A percentile compares a stretch with the other conserved stretches of the same genome.
phyloP scores from a whole-genome alignment of 2,797 vertebrate genomes.

The Sphenodon punctatus region DNA sequence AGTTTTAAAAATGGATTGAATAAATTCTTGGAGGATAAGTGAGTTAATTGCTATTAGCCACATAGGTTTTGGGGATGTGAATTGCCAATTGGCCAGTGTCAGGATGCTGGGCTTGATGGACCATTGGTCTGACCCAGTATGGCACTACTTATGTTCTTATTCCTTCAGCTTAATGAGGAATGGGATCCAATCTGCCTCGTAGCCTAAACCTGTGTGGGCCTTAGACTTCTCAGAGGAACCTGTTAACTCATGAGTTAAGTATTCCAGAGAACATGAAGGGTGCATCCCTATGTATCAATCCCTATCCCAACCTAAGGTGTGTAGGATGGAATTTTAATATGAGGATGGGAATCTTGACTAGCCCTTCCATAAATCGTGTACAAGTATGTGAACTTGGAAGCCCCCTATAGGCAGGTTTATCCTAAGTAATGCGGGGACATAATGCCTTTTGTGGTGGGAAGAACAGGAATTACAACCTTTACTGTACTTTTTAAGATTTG shows the following conservation, averaged over 20 bases:
- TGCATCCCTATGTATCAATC: not conserved
- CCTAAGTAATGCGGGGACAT: not conserved
- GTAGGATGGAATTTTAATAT: not conserved
- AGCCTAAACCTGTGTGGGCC: no score
- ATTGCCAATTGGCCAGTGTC: no score
- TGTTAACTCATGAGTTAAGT: not conserved
- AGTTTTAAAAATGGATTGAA: no score
- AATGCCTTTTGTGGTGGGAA: not conserved
- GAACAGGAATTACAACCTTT: slow-evolving; percentile 30
- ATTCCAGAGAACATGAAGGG: accelerated
- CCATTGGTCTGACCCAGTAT: no score
- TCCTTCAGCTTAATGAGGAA: no score
- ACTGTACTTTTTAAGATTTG: slow-evolving; percentile 15
- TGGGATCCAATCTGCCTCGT: not conserved
- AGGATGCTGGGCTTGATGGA: no score
- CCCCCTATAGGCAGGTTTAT: not conserved
- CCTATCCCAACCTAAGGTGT: not conserved
- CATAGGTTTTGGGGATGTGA: no score
- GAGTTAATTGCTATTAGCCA: no score
- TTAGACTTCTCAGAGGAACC: not conserved
- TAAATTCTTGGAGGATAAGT: no score
- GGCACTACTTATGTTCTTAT: no score
- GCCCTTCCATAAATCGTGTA: not conserved
- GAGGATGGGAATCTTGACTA: not conserved
- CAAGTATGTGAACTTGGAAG: not conserved